Conservation (phyloP, 2,888 invertebrate genomes). For the Rhamnusium bicolor region DNA sequence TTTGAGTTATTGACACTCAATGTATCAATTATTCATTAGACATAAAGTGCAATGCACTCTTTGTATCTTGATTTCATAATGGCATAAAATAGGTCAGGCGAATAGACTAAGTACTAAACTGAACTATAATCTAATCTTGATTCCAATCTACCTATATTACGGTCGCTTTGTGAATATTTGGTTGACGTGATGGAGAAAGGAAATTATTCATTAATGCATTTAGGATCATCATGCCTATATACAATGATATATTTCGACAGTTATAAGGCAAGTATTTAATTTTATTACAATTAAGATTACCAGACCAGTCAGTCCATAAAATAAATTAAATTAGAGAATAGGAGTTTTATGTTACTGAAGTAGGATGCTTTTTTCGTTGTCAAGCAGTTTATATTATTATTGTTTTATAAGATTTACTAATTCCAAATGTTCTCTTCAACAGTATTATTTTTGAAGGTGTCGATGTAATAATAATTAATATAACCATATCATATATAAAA, state of each 20-base stretch:
- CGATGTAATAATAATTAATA: no score
- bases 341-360: no score
- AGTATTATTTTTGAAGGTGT: no score
- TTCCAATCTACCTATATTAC: background rate
- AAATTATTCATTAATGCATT: background rate
- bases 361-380: no score
- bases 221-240: background rate
- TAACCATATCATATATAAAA: no score
- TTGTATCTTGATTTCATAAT: background rate
- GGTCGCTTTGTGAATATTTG: background rate
- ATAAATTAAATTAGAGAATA: no score
- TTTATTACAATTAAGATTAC: no score
- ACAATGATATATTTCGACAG: background rate
- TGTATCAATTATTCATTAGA: background rate
- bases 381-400: no score
- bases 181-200: background rate
- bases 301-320: no score
- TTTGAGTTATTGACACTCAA: no score
- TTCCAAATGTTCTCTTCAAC: no score
- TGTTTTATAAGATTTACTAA: no score
- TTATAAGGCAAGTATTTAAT: background rate
- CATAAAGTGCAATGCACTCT: background rate
- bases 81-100: constrained; percentile 16
- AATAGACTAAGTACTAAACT: background rate
- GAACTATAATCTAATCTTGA: constrained; percentile 20